phyloP scores from a whole-genome alignment of 2,797 vertebrate genomes.

The Intellagama lesueurii region DNA sequence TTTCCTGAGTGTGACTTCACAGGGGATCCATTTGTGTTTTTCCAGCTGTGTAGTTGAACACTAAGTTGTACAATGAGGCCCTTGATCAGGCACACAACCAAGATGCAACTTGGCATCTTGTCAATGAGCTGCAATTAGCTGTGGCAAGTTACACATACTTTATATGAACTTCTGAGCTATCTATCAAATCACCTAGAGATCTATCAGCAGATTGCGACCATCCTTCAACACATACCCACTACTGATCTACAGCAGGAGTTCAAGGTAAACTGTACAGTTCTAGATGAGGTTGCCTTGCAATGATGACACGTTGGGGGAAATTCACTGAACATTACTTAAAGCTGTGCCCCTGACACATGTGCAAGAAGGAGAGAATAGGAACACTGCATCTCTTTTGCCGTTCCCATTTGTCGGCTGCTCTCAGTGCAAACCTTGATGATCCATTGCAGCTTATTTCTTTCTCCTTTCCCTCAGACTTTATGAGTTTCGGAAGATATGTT shows the following conservation, averaged over 20 bases:
- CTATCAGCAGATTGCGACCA: neutral
- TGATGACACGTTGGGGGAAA: neutral
- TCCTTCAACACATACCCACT: neutral
- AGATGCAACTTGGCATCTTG: too few relatives aligned
- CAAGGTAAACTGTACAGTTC: neutral
- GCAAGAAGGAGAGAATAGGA: neutral
- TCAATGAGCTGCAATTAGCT: too few relatives aligned
- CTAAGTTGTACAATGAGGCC: too few relatives aligned
- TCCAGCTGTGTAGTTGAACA: too few relatives aligned
- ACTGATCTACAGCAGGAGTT: neutral
- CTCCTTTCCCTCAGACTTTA: neutral
- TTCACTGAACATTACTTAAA: neutral
- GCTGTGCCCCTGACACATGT: neutral
- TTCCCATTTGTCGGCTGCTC: neutral
- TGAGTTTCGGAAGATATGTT: conserved; percentile 26
- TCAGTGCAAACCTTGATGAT: neutral
- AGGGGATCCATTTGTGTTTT: too few relatives aligned
- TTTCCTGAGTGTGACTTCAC: too few relatives aligned
- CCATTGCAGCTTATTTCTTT: neutral
- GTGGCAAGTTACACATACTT: too few relatives aligned
- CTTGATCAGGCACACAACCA: too few relatives aligned
- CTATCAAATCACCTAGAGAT: neutral
- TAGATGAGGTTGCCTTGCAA: neutral
- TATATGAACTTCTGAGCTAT: too few relatives aligned
- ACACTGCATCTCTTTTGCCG: neutral